Conservation (phyloP, 2,888 invertebrate genomes). For the Lamellibrachia columna region DNA sequence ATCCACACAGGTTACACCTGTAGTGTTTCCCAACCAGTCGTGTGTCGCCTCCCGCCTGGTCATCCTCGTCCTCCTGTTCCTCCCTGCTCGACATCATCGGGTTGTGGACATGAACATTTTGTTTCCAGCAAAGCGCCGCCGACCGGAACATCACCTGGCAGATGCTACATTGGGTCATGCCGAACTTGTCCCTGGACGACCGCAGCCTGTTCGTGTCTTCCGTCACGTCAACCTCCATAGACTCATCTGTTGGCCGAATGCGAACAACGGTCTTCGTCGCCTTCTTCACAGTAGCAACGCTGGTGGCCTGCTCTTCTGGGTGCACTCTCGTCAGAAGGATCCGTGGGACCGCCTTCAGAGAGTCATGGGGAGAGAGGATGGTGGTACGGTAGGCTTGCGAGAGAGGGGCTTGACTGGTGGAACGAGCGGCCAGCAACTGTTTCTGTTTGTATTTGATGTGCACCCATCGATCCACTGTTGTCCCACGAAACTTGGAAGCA, state of each 20-base stretch:
- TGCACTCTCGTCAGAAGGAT: background rate
- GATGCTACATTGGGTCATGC: background rate
- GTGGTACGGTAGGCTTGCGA: background rate
- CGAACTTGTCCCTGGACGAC: background rate
- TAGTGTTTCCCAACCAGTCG: conserved; percentile 25
- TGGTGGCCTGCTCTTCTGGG: background rate
- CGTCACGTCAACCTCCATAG: too few species aligned
- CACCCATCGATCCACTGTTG: background rate
- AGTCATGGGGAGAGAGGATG: background rate
- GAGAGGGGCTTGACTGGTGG: background rate
- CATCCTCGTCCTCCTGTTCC: background rate
- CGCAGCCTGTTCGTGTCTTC: background rate
- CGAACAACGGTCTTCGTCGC: background rate
- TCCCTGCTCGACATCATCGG: background rate
- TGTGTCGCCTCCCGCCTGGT: background rate
- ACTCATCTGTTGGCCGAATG: too few species aligned
- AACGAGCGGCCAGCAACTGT: background rate
- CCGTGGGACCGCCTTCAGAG: background rate
- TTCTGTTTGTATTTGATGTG: background rate
- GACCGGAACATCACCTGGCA: background rate
- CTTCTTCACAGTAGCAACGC: background rate
- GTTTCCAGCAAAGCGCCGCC: background rate
- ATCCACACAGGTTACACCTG: conserved; percentile 34
- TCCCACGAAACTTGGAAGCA: background rate
- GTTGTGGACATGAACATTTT: background rate